Evolutionary conservation across 2,888 invertebrate genomes (phyloP), one percentile per base, ranked within the genome.

Genomic region (Lottia scabra): DNA sequence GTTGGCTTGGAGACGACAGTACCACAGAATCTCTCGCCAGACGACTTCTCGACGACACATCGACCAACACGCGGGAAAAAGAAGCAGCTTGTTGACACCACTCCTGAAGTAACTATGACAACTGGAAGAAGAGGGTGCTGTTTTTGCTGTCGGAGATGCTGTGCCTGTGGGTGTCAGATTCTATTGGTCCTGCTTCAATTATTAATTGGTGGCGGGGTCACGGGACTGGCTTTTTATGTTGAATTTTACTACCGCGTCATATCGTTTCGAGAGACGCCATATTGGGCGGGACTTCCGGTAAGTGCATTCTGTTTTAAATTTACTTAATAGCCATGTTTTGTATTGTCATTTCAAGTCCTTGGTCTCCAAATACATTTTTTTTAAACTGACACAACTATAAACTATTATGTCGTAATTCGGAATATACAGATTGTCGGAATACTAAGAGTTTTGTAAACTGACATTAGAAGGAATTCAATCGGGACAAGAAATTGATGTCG

Each of bases 251-350:
- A 81, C 23, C 77, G 83, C 0, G 77, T 79, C n/a, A 69, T 84
- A 16, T 68, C 65, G 63, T 63, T 75, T n/a, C 63, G 79, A 19
- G 83, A 83, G 43, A 82, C 78, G 15, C 81, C 81, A 8, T 80
- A 73, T 70, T 83, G 83, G 83, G 83, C 83, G n/a, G 83, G 83
- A 6, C 74, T 80, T 69, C 83, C 83, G 72, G 83, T 83, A 77
- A 80, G 83, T 78, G 13, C 15, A 15, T 1, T n/a, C n/a, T 44
- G 3, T 63, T 68, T 26, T 63, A 27, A 1, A 30, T 67, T 45
- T 19, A 8, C 45, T 46, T 45, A 46, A 19, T 45, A n/a, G n/a
- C n/a, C n/a, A n/a, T n/a, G n/a, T n/a, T 27, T 44, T 65, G 19
- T 5, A 43, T 16, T n/a, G n/a, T n/a, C n/a, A n/a, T n/a, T n/a